A percentile compares a stretch with the other conserved stretches of the same genome.
Conservation (phyloP, 1,140 invertebrate species). For the silkworm (Bombyx mori) region ASM3026992v2 NC_085124.1:12645001-12645500, state of each 20-base stretch:
- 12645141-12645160: slow-evolving; percentile 88
- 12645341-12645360: slow-evolving; percentile 32
- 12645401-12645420: slow-evolving; percentile 82
- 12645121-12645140: slow-evolving; percentile 78
- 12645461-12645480: slow-evolving; percentile 74
- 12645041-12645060: slow-evolving; percentile 6
- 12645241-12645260: slow-evolving; percentile 45
- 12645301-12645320: slow-evolving; percentile 89
- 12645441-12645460: slow-evolving; percentile 82
- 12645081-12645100: slow-evolving; percentile 44
- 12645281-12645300: slow-evolving; percentile 83
- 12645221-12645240: slow-evolving; percentile 36
- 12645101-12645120: slow-evolving; percentile 41
- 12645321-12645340: slow-evolving; percentile 73
- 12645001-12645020: slow-evolving; percentile 76
- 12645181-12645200: slow-evolving; percentile 87
- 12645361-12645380: slow-evolving; percentile 62
- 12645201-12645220: slow-evolving; percentile 81
- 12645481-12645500: slow-evolving; percentile 62
- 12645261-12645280: slow-evolving; percentile 81
- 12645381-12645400: slow-evolving; percentile 84
- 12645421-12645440: slow-evolving; percentile 87
- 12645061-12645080: slow-evolving; percentile 21
- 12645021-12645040: slow-evolving; percentile 74
- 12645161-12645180: slow-evolving; percentile 88